Evolutionary conservation across 2,888 invertebrate species (phyloP).

Genomic region (Horisme vitalbata): DNA sequence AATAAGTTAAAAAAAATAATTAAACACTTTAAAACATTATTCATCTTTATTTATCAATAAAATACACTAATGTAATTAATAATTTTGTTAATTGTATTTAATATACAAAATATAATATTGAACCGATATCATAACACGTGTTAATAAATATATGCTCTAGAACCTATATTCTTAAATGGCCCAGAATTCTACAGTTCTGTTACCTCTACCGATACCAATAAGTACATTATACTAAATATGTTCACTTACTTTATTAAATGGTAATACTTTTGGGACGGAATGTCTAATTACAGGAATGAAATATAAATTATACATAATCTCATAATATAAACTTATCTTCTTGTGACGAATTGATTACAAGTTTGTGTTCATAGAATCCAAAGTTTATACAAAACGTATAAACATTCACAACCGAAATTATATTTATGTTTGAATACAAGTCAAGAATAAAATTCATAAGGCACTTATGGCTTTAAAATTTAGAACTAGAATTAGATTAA

Average conservation of each 20-base stretch:
- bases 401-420: conserved; percentile 30
- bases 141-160: conserved; percentile 34
- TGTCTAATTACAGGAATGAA: conserved; percentile 40
- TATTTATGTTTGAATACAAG: conserved; percentile 12
- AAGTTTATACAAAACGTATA: conserved; percentile 7
- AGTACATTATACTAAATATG: conserved; percentile 21
- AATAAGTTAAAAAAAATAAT: background rate
- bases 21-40: conserved; percentile 34
- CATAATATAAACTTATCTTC: conserved; percentile 38
- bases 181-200: conserved; percentile 44
- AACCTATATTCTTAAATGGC: conserved; percentile 45
- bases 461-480: conserved; percentile 21
- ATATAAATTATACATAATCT: conserved; percentile 33
- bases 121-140: conserved; percentile 31
- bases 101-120: conserved; percentile 26
- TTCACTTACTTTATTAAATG: conserved; percentile 46
- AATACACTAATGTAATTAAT: conserved; percentile 71
- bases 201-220: conserved; percentile 30
- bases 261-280: conserved; percentile 76
- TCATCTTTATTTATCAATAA: conserved; percentile 57
- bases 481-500: conserved; percentile 3
- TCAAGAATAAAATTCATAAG: conserved; percentile 23
- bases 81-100: conserved; percentile 49
- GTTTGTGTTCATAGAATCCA: conserved; percentile 9
- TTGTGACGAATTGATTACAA: conserved; percentile 23